phyloP scores from a whole-genome alignment of 2,888 invertebrate species.

The Lycophotia porphyrea region DNA sequence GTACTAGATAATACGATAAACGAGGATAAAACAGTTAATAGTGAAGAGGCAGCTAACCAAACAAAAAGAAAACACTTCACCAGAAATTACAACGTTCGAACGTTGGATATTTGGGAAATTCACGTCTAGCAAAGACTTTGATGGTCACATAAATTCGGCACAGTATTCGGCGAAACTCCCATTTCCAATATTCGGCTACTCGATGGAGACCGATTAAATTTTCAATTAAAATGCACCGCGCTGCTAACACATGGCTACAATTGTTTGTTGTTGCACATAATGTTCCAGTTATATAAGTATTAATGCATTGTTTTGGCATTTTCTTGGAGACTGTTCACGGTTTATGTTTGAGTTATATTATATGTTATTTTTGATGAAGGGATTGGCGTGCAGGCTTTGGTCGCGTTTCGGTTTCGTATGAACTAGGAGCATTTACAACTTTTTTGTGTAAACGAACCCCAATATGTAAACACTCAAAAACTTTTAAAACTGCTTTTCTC shows the following conservation, averaged over 20 bases:
- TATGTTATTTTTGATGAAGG: neutral
- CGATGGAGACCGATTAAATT: slow-evolving; percentile 61
- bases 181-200: slow-evolving; percentile 60
- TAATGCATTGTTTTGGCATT: slow-evolving; percentile 11
- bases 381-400: neutral
- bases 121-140: slow-evolving; percentile 39
- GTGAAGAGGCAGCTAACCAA: neutral
- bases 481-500: too few species aligned
- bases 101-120: slow-evolving; percentile 35
- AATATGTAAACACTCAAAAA: too few species aligned
- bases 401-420: neutral
- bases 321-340: neutral
- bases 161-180: slow-evolving; percentile 32
- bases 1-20: too few species aligned
- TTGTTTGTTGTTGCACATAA: slow-evolving; percentile 36
- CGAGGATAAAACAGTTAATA: neutral
- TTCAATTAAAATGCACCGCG: slow-evolving; percentile 62
- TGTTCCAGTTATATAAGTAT: slow-evolving; percentile 19
- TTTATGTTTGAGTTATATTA: neutral
- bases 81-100: slow-evolving; percentile 31
- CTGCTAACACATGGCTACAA: slow-evolving; percentile 43
- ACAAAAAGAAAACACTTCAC: slow-evolving; percentile 7
- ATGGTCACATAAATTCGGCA: slow-evolving; percentile 51
- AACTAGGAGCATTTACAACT: neutral
- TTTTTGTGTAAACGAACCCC: too few species aligned